A percentile compares a stretch with the other conserved stretches of the same genome.
Evolutionary conservation across 2,797 vertebrate genomes (phyloP).

Genomic region (Agapornis canus): DNA sequence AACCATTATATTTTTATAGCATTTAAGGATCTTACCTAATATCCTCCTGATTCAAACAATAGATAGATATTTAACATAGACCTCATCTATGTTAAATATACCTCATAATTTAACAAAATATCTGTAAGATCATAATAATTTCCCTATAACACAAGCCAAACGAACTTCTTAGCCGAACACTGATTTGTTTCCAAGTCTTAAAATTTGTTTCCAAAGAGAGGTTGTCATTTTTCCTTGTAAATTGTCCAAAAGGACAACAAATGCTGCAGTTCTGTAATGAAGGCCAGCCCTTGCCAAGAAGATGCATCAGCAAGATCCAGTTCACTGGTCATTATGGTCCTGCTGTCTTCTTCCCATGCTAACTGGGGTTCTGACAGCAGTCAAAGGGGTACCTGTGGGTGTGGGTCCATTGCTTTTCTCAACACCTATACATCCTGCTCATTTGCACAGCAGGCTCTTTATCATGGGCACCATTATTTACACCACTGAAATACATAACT

Average conservation of each 20-base stretch:
- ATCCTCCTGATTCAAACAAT: neutral
- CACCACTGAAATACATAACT: neutral
- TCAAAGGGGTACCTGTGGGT: neutral
- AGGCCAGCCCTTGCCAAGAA: neutral
- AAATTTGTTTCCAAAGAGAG: neutral
- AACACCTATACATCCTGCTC: neutral
- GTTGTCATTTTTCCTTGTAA: neutral
- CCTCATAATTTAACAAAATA: neutral
- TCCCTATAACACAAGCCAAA: neutral
- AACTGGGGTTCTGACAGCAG: neutral
- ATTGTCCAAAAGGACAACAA: accelerated
- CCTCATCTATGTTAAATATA: neutral
- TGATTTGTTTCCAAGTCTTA: neutral
- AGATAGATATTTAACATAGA: neutral
- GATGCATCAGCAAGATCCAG: neutral
- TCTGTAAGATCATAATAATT: neutral
- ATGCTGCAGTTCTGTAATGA: neutral
- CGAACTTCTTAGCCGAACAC: neutral
- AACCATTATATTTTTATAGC: neutral
- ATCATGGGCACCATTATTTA: neutral
- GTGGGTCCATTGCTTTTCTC: neutral
- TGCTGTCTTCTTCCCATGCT: neutral
- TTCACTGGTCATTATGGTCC: neutral
- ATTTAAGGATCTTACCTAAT: neutral
- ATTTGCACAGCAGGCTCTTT: neutral